Evolutionary conservation across 2,888 invertebrate genomes (phyloP), one percentile per base, ranked within the genome.

Genomic region (Nemotelus pantherinus): DNA sequence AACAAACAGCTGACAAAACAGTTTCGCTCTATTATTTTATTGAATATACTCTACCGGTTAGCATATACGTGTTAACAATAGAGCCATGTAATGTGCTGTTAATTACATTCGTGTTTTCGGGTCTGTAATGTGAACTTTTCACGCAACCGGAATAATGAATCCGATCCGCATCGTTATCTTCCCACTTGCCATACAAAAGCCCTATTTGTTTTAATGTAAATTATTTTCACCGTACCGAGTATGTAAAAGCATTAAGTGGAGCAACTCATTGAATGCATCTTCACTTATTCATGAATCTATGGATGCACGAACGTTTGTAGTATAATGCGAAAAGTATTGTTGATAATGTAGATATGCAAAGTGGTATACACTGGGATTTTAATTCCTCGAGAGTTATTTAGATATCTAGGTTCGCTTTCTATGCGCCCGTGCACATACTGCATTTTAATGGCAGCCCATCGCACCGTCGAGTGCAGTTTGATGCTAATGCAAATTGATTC

Each of bases 121-220:
- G 65, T 44, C 41, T 41, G 4, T 39, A 53, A 63, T 41, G 41
- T 68, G 44, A 9, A 70, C 43, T 70, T 70, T 70, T 43, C 70
- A 70, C 9, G n/a, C 41, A 25, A 68, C 48, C 39, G 47, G 39
- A n/a, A 41, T 68, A 39, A 25, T 25, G 25, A 25, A 25, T 25
- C 68, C 53, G 68, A 71, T 71, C 43, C 44, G 57, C 55, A 43
- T 10, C 71, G 71, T 65, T 45, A 71, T 71, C 57, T 55, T 71
- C 44, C 50, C 68, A 41, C 25, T 68, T 68, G 48, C 53, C 10
- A 57, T 1, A 71, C 57, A 55, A 55, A 68, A 57, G 39, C 71
- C 10, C 50, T 68, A 68, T 57, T 68, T 68, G 25, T 68, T 68
- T 3, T 68, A 25, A 68, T 50, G 68, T 39, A 47, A 50, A 68